A percentile compares a stretch with the other conserved stretches of the same genome.
Evolutionary conservation across 2,888 invertebrate genomes (phyloP).

Genomic region (Diaperis boleti): DNA sequence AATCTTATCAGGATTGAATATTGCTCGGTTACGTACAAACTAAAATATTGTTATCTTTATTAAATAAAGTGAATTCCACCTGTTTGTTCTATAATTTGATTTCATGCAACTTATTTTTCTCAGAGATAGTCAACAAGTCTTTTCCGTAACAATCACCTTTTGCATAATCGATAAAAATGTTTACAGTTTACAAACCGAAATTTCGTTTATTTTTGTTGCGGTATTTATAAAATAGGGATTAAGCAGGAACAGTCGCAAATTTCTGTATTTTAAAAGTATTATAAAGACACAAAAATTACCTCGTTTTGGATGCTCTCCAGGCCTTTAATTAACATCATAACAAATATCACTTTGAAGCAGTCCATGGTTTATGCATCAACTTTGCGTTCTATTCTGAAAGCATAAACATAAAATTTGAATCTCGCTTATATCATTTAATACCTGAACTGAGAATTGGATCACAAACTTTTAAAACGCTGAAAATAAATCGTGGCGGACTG

Average conservation of each 20-base stretch:
- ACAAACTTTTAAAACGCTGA: too few relatives aligned
- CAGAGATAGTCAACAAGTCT: too few relatives aligned
- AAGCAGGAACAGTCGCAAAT: too few relatives aligned
- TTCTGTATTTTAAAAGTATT: too few relatives aligned
- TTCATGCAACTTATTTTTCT: not conserved
- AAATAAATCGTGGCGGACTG: too few relatives aligned
- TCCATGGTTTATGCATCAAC: constrained; percentile 3
- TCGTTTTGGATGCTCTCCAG: constrained; percentile 19
- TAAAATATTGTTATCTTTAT: not conserved
- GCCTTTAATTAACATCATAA: constrained; percentile 10
- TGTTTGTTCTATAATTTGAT: not conserved
- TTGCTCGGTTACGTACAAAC: not conserved
- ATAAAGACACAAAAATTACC: constrained; percentile 25
- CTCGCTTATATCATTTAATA: not conserved
- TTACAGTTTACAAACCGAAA: not conserved
- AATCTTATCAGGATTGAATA: not conserved
- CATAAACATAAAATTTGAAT: not conserved
- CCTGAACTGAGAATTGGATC: too few relatives aligned
- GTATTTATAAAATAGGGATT: not conserved
- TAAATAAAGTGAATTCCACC: not conserved
- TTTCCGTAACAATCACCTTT: too few relatives aligned
- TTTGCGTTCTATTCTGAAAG: constrained; percentile 4
- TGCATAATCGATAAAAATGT: not conserved
- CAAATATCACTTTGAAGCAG: constrained; percentile 24
- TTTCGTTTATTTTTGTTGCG: not conserved